Percentiles rank a stretch among this genome's conserved stretches.
phyloP scores from a whole-genome alignment of 2,797 vertebrate species.

The Karalla daura region DNA sequence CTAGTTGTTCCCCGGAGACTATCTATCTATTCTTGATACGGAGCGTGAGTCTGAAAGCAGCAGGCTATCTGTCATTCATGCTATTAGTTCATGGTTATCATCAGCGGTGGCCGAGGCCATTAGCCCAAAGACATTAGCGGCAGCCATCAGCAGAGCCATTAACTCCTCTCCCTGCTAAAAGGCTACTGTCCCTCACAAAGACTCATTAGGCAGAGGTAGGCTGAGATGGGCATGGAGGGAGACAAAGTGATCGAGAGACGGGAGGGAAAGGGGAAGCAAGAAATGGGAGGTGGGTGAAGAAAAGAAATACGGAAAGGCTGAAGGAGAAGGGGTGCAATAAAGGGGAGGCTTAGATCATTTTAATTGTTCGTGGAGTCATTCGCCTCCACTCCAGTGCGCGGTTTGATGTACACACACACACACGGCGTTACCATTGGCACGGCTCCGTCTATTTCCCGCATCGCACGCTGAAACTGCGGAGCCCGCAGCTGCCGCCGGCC shows the following conservation, averaged over 20 bases:
- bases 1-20: slow-evolving; percentile 59
- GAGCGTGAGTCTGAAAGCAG: slow-evolving; percentile 61
- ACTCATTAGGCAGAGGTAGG: slow-evolving; percentile 65
- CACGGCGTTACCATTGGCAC: background rate
- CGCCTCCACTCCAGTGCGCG: slow-evolving; percentile 11
- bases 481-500: too few relatives aligned
- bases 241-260: slow-evolving; percentile 16
- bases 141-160: slow-evolving; percentile 75
- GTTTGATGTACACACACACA: background rate
- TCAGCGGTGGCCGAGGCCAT: slow-evolving; percentile 73
- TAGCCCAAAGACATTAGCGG: slow-evolving; percentile 77
- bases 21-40: slow-evolving; percentile 62
- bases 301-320: slow-evolving; percentile 8
- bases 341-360: slow-evolving; percentile 37
- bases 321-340: slow-evolving; percentile 1
- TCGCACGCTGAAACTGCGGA: too few relatives aligned
- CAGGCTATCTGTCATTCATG: slow-evolving; percentile 69
- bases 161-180: slow-evolving; percentile 70
- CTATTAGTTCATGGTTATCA: slow-evolving; percentile 75
- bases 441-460: too few relatives aligned
- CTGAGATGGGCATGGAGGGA: slow-evolving; percentile 20
- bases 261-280: slow-evolving; percentile 1
- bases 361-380: slow-evolving; percentile 29
- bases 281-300: slow-evolving; percentile 16
- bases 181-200: slow-evolving; percentile 71